A percentile compares a stretch with the other conserved stretches of the same genome.
phyloP scores from a whole-genome alignment of 1,140 invertebrate species.

The Sycophila sp. region DNA sequence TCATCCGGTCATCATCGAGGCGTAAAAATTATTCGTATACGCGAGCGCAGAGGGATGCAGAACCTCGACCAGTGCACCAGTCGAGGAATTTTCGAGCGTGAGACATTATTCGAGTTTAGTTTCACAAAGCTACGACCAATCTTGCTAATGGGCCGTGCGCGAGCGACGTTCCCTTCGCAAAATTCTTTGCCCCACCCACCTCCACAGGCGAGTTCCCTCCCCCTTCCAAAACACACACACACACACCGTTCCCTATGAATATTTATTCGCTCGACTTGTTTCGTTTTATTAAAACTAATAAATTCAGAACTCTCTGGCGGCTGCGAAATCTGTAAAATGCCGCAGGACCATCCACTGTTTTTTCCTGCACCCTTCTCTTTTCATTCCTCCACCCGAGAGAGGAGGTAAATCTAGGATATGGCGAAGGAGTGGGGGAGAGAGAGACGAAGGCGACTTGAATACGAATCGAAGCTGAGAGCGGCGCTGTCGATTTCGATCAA shows the following conservation, averaged over 20 bases:
- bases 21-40: conserved; percentile 30
- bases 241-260: conserved; percentile 43
- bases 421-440: conserved; percentile 1
- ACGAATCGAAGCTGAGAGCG: not conserved
- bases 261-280: conserved; percentile 55
- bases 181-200: conserved; percentile 40
- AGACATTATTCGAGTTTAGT: conserved; percentile 48
- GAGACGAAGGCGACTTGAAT: not conserved
- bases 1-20: conserved; percentile 20
- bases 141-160: conserved; percentile 56
- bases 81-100: conserved; percentile 32
- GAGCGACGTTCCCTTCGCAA: conserved; percentile 48
- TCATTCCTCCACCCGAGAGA: too few species aligned
- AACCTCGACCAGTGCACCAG: not conserved
- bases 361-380: conserved; percentile 1
- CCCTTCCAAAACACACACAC: not conserved
- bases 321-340: conserved; percentile 15
- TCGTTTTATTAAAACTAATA: conserved; percentile 62
- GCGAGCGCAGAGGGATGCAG: not conserved
- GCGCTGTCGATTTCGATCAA: conserved; percentile 32
- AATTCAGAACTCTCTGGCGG: conserved; percentile 49
- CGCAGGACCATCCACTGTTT: not conserved
- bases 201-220: not conserved
- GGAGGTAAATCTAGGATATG: conserved; percentile 18
- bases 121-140: conserved; percentile 55